These are phyloP conservation scores for Sturnira hondurensis DNA, from an alignment of 2,113 vertebrate genomes.

Conservation along the genomic window DNA sequence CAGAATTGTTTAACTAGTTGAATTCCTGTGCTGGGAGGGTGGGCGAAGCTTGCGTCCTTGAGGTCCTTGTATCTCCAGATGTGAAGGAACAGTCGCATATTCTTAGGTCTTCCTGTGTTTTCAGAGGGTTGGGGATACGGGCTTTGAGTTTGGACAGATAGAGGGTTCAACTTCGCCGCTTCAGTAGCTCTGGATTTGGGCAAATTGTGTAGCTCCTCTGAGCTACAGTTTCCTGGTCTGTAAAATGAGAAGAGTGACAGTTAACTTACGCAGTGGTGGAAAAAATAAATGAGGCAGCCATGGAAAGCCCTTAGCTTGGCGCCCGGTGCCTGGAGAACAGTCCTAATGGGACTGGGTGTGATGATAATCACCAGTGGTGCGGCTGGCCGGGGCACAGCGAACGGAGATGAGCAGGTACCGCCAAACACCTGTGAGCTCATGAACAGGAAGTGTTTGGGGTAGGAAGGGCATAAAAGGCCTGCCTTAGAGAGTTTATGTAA, in stretches of 20 bases:
- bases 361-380: fast-evolving
- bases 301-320: not conserved
- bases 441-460: fast-evolving
- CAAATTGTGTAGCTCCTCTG: not conserved
- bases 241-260: not conserved
- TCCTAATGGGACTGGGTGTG: fast-evolving
- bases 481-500: constrained; percentile 24
- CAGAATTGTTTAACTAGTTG: constrained; percentile 60
- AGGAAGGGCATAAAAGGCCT: not conserved
- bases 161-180: not conserved
- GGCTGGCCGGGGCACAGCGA: fast-evolving
- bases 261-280: not conserved
- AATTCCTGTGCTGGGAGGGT: not conserved
- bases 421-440: not conserved
- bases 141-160: not conserved
- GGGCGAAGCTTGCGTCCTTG: not conserved
- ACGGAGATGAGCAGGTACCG: fast-evolving
- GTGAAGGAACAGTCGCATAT: not conserved
- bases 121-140: not conserved
- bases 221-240: not conserved
- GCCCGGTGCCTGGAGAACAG: fast-evolving
- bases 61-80: not conserved
- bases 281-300: fast-evolving
- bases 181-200: not conserved
- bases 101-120: not conserved